Base-by-base conservation (phyloP, 2,797 vertebrate species). In the Melanotaenia maccullochi region DNA sequence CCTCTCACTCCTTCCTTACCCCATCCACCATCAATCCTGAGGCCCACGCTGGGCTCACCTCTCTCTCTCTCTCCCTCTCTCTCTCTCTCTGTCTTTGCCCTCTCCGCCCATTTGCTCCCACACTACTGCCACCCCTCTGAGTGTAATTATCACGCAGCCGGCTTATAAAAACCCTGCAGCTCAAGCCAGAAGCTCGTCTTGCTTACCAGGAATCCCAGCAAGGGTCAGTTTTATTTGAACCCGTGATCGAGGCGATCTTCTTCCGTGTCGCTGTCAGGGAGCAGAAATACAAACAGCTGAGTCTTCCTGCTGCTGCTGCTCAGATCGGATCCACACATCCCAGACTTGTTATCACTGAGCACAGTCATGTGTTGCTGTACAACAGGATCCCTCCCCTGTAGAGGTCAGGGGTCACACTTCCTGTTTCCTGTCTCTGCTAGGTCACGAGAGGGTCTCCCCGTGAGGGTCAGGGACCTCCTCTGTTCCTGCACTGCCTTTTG, bases 351-450 rank as follows among this genome's bases (percentile, higher is more conserved):
- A 87, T 91, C 83, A 73, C 80, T 70, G 66, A 61, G 63, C 75
- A 70, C 36, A 52, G 72, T 85, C 86, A 88, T 63, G 4, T 83
- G 86, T 76, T 87, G 81, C 84, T 69, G 57, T 85, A 90, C 78
- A 89, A 90, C 86, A 75, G 49, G 76, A 89, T 65, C 76, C 79
- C 84, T 76, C 54, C 61, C 44, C 63, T 61, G 72, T 63, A 76
- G 57, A 82, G 94, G 92, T 92, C 92, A 93, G 62, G 71, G 93
- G 90, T 93, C 91, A 76, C 81, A 90, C 91, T 95, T 94, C 94
- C 94, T 93, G 93, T 94, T 95, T 95, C 94, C 93, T 93, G 93
- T 93, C 85, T 89, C 78, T 71, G 75, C 83, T 82, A 82, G 94
- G 93, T 94, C 93, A 92, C 88, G 84, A 92, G 79, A 90, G 87